Base-by-base conservation (phyloP, 2,797 vertebrate species). In the Rachycentron canadum region DNA sequence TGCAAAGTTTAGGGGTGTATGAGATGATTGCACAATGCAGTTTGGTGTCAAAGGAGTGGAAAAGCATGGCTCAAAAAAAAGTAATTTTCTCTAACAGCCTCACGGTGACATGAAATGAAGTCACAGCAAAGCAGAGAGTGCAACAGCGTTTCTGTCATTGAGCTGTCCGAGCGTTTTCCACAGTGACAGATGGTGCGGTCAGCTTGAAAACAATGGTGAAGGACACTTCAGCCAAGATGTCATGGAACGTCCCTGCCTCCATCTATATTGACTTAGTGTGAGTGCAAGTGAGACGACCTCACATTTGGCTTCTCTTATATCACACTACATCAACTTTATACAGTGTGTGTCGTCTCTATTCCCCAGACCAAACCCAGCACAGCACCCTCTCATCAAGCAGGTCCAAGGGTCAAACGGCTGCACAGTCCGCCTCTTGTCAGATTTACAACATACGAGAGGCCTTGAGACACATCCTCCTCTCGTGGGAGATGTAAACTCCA, bases 151-250 rank as follows among this genome's bases (percentile, higher is more conserved):
- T 40, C 40, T 73, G 84, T 81, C 86, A 87, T 45, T 81, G 78
- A 89, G 79, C 83, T 63, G 57, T 30, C 43, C 36, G 52, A 60
- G 75, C 71, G 56, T 71, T 75, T 81, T 69, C 64, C 25, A 23
- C 67, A 28, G 81, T 90, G 91, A 93, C 92, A 92, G 91, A 93
- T 93, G 89, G 91, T 55, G 71, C 43, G 49, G 84, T 86, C 89
- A 89, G 85, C 86, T 86, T 70, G 78, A 92, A 91, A 91, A 91
- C 89, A 87, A 84, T 69, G 74, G 81, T 66, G 91, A 92, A 93
- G 92, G 91, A 88, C 90, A 86, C 76, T n/a, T 40, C 77, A 43
- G 73, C 78, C 68, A 79, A 79, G 72, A 86, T 84, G 88, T 84
- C 91, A 85, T 7, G 21, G 64, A 79, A 36, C 13, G 30, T 70